These are phyloP conservation scores for Garra rufa DNA, from an alignment of 2,113 vertebrate genomes.

Conservation along the genomic window DNA sequence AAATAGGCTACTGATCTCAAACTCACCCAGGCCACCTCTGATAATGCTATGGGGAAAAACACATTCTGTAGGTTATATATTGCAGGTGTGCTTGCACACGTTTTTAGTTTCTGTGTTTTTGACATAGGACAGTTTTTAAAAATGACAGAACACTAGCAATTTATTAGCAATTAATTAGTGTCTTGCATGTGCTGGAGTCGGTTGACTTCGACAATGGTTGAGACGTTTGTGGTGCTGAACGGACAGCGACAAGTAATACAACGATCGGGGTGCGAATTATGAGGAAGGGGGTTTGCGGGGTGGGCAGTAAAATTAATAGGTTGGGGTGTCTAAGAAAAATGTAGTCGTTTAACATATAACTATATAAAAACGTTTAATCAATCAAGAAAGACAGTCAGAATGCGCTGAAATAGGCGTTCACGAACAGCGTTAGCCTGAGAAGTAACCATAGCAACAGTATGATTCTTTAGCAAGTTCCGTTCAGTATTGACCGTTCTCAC, in stretches of 20 bases:
- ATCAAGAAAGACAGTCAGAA: neutral
- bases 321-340: neutral
- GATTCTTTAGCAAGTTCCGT: neutral
- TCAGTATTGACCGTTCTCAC: neutral
- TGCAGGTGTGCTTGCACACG: neutral
- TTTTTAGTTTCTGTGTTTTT: neutral
- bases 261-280: neutral
- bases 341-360: neutral
- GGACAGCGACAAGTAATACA: constrained; percentile 38
- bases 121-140: neutral
- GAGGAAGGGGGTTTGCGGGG: neutral
- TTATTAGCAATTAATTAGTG: neutral
- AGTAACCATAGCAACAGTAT: neutral
- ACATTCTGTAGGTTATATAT: neutral
- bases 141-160: neutral
- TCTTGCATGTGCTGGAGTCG: neutral
- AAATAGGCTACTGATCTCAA: neutral
- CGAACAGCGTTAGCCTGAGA: neutral
- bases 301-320: neutral
- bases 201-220: neutral
- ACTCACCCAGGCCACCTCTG: neutral
- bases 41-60: neutral
- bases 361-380: neutral
- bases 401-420: neutral
- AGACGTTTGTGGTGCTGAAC: constrained; percentile 48